Base-by-base conservation (phyloP, 1,140 invertebrate genomes). In the Bombus sylvicola region DNA sequence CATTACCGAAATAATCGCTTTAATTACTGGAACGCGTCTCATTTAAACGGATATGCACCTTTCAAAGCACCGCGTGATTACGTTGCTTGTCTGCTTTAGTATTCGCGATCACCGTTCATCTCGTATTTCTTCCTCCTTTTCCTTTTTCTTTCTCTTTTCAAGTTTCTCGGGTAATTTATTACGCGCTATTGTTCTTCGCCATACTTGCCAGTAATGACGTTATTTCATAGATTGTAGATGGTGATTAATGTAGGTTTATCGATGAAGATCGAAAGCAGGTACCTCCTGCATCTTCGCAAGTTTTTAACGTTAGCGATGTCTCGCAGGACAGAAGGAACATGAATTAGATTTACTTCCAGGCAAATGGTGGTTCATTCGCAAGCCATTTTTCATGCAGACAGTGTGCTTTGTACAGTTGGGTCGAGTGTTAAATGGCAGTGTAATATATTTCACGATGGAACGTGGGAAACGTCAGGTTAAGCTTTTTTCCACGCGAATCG, bases 1-100 rank as follows among this genome's bases (percentile, higher is more conserved):
- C 73, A 34, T 83, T 83, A 77, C 43, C 1, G 73, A 53, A 57
- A 83, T 83, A 69, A 76, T 66, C 15, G 37, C 25, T 83, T 43
- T 77, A 83, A 83, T 83, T 83, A 77, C 73, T 12, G 34, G 6
- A 39, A 53, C 41, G 72, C 71, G 41, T 69, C 43, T 37, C 28
- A 3, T 53, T 39, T 28, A 10, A 39, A 1, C 37, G 25, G 34
- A 34, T 31, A 66, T 66, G 15, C n/a, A 66, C 31, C 9, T 66
- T 53, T 39, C 9, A 53, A 43, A 47, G 34, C 18, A 22, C 22
- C 3, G 53, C 39, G 39, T 28, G 41, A 74, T 73, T 10, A 37
- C 79, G 47, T 31, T 72, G 25, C 62, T 41, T 28, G 41, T 18
- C 15, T 1, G n/a, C 2, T 28, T 71, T 34, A 22, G 3, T 34